These are phyloP conservation scores for Dendroctonus ponderosae DNA, from an alignment of 1,140 invertebrate species.

Conservation along the genomic window DNA sequence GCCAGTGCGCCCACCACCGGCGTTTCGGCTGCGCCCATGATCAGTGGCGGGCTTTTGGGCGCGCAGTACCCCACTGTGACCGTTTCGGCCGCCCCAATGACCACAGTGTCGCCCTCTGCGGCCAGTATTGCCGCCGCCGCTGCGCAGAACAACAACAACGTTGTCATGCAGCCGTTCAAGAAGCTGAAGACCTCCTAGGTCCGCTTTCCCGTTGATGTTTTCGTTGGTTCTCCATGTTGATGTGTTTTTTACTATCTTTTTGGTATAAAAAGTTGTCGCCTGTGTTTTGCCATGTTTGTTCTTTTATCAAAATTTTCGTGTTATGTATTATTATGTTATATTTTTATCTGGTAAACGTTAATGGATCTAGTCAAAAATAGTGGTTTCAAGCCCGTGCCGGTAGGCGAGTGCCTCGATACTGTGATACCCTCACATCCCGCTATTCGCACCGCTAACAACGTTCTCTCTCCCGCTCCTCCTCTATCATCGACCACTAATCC, in stretches of 20 bases:
- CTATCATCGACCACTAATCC: conserved; percentile 28
- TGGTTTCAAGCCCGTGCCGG: conserved; percentile 39
- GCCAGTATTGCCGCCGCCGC: conserved; percentile 39
- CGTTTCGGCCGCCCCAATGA: conserved; percentile 46
- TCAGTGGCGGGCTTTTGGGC: conserved; percentile 52
- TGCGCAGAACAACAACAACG: conserved; percentile 54
- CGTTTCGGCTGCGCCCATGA: conserved; percentile 44
- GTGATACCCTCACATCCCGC: conserved; percentile 50
- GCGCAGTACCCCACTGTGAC: conserved; percentile 43
- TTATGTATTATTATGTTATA: not conserved
- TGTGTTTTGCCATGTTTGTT: conserved; percentile 17
- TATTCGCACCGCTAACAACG: conserved; percentile 43
- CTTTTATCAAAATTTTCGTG: not conserved
- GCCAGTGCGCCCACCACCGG: conserved; percentile 46
- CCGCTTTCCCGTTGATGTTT: conserved; percentile 35
- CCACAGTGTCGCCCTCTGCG: conserved; percentile 38
- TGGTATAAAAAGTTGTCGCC: conserved; percentile 4
- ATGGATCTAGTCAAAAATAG: conserved; percentile 35
- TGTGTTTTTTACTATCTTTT: conserved; percentile 3
- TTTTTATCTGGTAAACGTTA: conserved; percentile 11
- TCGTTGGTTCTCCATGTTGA: conserved; percentile 7
- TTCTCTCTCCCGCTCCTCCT: conserved; percentile 37
- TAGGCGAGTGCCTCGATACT: conserved; percentile 51
- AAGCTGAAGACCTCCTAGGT: conserved; percentile 83
- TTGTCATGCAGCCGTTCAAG: conserved; percentile 77